Base-by-base conservation (phyloP, 2,888 invertebrate genomes). In the Nineta flava region DNA sequence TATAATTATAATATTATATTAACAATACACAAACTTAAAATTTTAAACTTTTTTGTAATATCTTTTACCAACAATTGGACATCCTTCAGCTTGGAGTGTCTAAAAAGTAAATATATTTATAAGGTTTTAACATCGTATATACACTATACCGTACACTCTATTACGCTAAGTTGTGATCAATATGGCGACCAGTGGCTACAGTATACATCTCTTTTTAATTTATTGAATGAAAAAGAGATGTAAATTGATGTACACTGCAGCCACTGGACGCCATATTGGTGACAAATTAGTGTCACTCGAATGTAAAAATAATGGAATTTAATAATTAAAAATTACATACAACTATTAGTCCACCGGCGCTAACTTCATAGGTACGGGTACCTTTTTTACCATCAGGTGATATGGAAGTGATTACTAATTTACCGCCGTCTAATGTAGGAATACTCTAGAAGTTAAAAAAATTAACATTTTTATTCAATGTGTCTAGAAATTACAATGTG, bases 391-490 rank as follows among this genome's bases (percentile, higher is more conserved):
- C 64, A 52, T 67, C 63, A 35, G 67, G 63, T 9, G 61, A 61
- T 26, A 60, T 55, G 13, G 71, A 72, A 48, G 61, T 57, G 13
- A 68, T 72, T 35, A 65, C 56, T 19, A 74, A 55, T 58, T 67
- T 71, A 47, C 76, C 74, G 56, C 66, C 73, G 16, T 74, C 65
- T 54, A 73, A 59, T 34, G 63, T 72, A 40, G 79, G 75, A 12
- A 67, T 61, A 62, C 76, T 77, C 78, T 72, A 71, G 34, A 73
- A 38, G 1, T 13, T 7, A 9, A n/a, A 38, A 9, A 38, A 38
- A 38, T 13, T 38, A 32, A 26, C 26, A 3, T 26, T 26, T 26
- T 26, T 26, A 19, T 19, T n/a, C n/a, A n/a, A n/a, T n/a, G n/a
- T n/a, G n/a, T n/a, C n/a, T n/a, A n/a, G n/a, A n/a, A n/a, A n/a